These are phyloP conservation scores for Drosophila kambysellisi DNA, from an alignment of 2,888 invertebrate species.

Conservation along the genomic window DNA sequence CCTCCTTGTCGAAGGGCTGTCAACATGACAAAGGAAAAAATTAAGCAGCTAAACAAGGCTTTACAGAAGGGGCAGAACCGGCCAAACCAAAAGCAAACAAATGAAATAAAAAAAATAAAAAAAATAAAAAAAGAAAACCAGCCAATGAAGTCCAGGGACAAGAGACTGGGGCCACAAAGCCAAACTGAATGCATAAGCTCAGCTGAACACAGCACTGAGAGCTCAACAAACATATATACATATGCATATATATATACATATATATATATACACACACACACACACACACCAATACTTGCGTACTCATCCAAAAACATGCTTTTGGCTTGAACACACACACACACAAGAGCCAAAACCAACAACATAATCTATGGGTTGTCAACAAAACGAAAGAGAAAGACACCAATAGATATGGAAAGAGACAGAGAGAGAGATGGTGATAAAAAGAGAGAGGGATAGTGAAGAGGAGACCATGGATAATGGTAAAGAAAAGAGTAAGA, in stretches of 20 bases:
- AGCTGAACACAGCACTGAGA: constrained; percentile 64
- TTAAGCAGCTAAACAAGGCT: constrained; percentile 79
- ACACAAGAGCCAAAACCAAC: constrained; percentile 67
- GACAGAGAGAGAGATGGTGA: background rate
- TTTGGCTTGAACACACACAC: constrained; percentile 41
- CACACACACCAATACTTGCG: constrained; percentile 20
- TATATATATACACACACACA: constrained; percentile 5
- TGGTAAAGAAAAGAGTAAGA: constrained; percentile 53
- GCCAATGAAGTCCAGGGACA: constrained; percentile 39
- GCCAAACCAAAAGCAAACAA: constrained; percentile 64
- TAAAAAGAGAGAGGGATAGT: background rate
- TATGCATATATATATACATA: background rate
- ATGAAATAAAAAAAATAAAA: constrained; percentile 27
- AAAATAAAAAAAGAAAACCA: constrained; percentile 19
- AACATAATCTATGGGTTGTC: constrained; percentile 81
- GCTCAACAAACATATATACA: constrained; percentile 12
- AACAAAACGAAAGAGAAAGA: constrained; percentile 57
- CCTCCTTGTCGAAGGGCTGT: constrained; percentile 68
- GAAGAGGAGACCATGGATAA: constrained; percentile 58
- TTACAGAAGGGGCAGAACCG: constrained; percentile 44
- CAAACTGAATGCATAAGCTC: constrained; percentile 70
- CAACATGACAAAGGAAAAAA: constrained; percentile 79
- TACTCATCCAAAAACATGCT: constrained; percentile 44
- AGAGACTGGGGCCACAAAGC: constrained; percentile 22
- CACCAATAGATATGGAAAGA: background rate